These are phyloP conservation scores for Amblyjoppa proteus DNA, from an alignment of 2,888 invertebrate genomes.

Conservation along the genomic window DNA sequence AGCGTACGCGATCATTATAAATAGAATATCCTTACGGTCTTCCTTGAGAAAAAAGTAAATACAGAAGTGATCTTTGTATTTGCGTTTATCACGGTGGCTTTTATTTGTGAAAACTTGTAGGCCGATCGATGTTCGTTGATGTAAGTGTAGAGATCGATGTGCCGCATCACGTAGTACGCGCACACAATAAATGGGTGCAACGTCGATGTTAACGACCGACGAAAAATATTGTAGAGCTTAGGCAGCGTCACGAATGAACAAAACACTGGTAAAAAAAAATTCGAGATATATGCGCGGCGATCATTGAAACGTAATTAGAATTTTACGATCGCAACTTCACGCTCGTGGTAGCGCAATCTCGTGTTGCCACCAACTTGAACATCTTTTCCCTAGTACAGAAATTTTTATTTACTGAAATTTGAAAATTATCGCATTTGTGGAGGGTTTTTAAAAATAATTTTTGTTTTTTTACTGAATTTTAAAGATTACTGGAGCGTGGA, in stretches of 20 bases:
- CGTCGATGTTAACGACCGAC: neutral
- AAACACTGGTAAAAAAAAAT: neutral
- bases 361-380: neutral
- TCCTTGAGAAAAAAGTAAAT: slow-evolving; percentile 77
- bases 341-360: neutral
- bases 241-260: neutral
- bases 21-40: slow-evolving; percentile 81
- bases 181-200: slow-evolving; percentile 2
- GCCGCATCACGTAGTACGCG: neutral
- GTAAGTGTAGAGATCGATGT: slow-evolving; percentile 10
- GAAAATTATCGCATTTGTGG: neutral
- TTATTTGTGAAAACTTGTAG: slow-evolving; percentile 8
- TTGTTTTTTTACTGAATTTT: neutral
- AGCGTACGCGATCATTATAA: slow-evolving; percentile 72
- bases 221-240: neutral
- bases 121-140: neutral
- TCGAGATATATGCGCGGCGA: neutral
- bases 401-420: neutral
- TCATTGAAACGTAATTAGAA: neutral
- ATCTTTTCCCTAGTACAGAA: neutral
- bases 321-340: neutral
- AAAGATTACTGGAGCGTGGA: neutral
- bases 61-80: slow-evolving; percentile 51
- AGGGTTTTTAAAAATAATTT: neutral
- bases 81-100: slow-evolving; percentile 42